A percentile compares a stretch with the other conserved stretches of the same genome.
phyloP scores from a whole-genome alignment of 1,140 invertebrate species.

The Lepidostoma basale region DNA sequence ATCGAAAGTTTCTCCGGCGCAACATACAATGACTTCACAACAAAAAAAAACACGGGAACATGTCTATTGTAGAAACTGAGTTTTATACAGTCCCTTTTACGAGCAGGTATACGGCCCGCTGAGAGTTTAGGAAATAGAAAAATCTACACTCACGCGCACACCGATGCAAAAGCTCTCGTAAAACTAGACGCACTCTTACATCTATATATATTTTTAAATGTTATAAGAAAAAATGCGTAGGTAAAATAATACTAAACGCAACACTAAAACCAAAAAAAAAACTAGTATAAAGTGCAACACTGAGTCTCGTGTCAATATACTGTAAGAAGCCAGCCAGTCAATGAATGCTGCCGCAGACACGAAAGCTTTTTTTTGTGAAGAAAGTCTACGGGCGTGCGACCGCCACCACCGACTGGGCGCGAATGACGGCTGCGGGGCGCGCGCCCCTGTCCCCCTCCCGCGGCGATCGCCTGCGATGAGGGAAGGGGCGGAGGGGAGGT shows the following conservation, averaged over 20 bases:
- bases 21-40: neutral
- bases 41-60: neutral
- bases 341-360: neutral
- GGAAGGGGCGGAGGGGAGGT: neutral
- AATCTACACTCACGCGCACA: constrained; percentile 12
- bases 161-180: constrained; percentile 2
- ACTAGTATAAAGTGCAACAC: neutral
- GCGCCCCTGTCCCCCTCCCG: neutral
- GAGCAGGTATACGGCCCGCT: constrained; percentile 18
- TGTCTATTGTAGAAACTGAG: constrained; percentile 13
- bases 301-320: neutral
- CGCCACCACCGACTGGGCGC: constrained; percentile 15
- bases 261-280: neutral
- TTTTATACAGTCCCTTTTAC: constrained; percentile 5
- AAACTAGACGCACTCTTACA: neutral
- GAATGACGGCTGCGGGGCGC: constrained; percentile 17
- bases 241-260: too few relatives aligned
- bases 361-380: neutral
- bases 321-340: neutral
- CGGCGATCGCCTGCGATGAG: neutral
- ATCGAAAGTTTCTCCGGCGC: neutral
- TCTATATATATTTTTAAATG: too few relatives aligned
- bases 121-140: constrained; percentile 16
- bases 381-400: neutral
- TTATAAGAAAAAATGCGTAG: too few relatives aligned